Evolutionary conservation across 2,888 invertebrate species (phyloP).

Genomic region (Allophyes oxyacanthae): DNA sequence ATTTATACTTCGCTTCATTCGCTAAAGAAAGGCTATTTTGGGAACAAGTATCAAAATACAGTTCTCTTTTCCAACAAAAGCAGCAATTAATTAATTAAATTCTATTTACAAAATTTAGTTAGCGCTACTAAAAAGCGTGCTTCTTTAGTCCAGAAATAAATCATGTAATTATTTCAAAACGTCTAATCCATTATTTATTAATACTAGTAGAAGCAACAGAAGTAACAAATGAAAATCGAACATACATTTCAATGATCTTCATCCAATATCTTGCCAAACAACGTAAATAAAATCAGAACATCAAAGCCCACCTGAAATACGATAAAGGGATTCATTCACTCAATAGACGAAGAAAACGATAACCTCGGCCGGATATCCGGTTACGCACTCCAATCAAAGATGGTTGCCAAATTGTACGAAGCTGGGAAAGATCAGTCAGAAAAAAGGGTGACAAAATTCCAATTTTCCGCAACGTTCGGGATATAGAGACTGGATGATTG

Average conservation of each 20-base stretch:
- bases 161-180: too few species aligned
- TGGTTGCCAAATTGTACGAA: slow-evolving; percentile 78
- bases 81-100: slow-evolving; percentile 5
- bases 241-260: slow-evolving; percentile 6
- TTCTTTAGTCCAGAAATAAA: background rate
- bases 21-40: background rate
- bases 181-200: too few species aligned
- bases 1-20: background rate
- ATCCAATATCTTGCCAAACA: slow-evolving; percentile 22
- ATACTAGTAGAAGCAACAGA: too few species aligned
- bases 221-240: too few species aligned
- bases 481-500: slow-evolving; percentile 71
- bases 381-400: slow-evolving; percentile 82
- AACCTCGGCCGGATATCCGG: slow-evolving; percentile 77
- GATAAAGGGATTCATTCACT: slow-evolving; percentile 74
- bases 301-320: slow-evolving; percentile 69
- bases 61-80: background rate
- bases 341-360: slow-evolving; percentile 74
- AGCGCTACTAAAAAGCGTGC: background rate
- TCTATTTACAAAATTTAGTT: background rate
- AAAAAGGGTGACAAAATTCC: slow-evolving; percentile 82
- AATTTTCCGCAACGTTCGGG: slow-evolving; percentile 75
- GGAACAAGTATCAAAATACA: slow-evolving; percentile 1
- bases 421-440: slow-evolving; percentile 79
- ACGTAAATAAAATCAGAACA: slow-evolving; percentile 59